Evolutionary conservation across 2,888 invertebrate genomes (phyloP), one percentile per base, ranked within the genome.

Genomic region (Dryocosmus kuriphilus): DNA sequence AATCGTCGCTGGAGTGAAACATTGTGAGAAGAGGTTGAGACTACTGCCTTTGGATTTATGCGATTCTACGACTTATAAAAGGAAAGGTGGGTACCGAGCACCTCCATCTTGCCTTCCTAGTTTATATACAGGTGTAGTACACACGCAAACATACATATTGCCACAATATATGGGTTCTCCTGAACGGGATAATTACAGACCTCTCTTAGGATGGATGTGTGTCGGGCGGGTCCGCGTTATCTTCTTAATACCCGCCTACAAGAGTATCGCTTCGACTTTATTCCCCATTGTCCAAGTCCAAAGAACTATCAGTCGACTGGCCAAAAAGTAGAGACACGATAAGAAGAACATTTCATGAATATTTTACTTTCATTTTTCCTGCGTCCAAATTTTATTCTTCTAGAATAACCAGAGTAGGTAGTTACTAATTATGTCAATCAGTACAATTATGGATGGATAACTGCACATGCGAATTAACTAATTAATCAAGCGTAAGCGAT

Each of bases 111-210:
- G 62, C n/a, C 73, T 77, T 55, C 61, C 57, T 62, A 67, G 75
- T 77, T 51, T 51, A 67, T 57, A 67, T 71, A 65, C 73, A 41
- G 19, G 51, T 62, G 67, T 41, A 16, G 65, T 24, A 51, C 16
- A 55, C 22, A 57, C 38, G 62, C n/a, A 62, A 62, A 73, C 76
- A 74, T 75, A 38, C 24, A 65, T 65, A 65, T 65, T 65, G 24
- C 35, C 24, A 24, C 41, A 65, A 65, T 63, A 74, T 82, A 76
- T 62, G 75, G 76, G 80, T 80, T 82, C 84, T 79, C 71, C 79
- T 82, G 81, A 84, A 86, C 86, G 83, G 83, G 88, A 88, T 90
- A 90, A 90, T 90, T 90, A 88, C 87, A 88, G 87, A 87, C 80
- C 77, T 61, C 75, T 60, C 55, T 77, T 67, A 86, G 86, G 88